Evolutionary conservation across 2,113 vertebrate genomes (phyloP).

Genomic region (Eidolon helvum): DNA sequence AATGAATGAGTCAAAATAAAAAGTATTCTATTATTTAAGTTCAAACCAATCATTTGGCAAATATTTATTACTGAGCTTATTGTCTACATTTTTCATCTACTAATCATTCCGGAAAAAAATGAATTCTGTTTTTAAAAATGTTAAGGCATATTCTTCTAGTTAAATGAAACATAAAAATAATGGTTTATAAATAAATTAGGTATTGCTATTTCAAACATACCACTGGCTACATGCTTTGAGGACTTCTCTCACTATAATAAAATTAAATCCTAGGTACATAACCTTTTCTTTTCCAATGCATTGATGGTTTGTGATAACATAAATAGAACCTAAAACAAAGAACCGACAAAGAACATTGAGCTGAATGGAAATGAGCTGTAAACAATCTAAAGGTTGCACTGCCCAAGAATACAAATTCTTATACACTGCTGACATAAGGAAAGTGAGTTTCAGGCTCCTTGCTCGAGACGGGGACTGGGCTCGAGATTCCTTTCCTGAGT

Average conservation of each 20-base stretch:
- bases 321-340: background rate
- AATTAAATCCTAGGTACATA: conserved; percentile 11
- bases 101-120: background rate
- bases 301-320: background rate
- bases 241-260: background rate
- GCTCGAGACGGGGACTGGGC: background rate
- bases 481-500: background rate
- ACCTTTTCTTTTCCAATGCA: background rate
- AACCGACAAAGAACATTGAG: background rate
- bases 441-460: background rate
- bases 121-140: background rate
- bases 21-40: conserved; percentile 44
- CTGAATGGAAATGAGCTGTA: background rate
- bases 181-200: background rate
- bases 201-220: background rate
- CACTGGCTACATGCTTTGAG: background rate
- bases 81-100: background rate
- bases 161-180: conserved; percentile 24
- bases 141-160: conserved; percentile 10
- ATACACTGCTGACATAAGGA: background rate
- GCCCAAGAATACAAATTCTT: background rate
- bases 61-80: background rate
- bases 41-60: conserved; percentile 42
- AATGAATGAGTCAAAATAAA: conserved; percentile 48
- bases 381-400: background rate